These are phyloP conservation scores for Okamejei kenojei DNA, from an alignment of 2,797 vertebrate genomes.

Conservation along the genomic window DNA sequence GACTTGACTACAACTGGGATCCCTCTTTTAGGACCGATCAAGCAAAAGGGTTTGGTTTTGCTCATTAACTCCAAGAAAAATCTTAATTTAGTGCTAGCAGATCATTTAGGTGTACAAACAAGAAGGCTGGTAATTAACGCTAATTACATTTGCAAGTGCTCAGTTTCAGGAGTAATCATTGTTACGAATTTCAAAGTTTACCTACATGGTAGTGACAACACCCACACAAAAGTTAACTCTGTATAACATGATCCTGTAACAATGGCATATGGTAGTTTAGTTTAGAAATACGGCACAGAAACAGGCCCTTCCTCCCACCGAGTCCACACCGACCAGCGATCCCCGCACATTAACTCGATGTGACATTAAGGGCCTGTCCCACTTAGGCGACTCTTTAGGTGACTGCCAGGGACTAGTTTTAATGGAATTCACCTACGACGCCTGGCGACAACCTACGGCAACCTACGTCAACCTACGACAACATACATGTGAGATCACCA, in stretches of 20 bases:
- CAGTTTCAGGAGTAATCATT: neutral
- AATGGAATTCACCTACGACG: no score
- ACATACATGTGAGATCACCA: no score
- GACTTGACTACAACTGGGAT: neutral
- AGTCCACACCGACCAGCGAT: no score
- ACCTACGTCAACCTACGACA: no score
- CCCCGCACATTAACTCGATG: no score
- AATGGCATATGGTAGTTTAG: no score
- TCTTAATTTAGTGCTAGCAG: neutral
- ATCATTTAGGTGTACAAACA: constrained; percentile 24
- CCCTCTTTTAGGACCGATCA: neutral
- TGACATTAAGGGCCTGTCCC: no score
- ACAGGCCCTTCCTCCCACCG: no score
- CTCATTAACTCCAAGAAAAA: neutral
- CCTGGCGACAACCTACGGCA: no score
- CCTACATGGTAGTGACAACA: neutral
- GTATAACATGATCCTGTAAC: neutral
- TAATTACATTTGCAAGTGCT: constrained; percentile 10
- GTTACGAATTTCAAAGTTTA: neutral
- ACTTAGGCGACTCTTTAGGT: no score
- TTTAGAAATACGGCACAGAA: no score
- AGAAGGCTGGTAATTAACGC: neutral
- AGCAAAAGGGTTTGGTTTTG: neutral
- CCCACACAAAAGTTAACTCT: neutral
- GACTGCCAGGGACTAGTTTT: no score